These are phyloP conservation scores for Ferdinandea cuprea DNA, from an alignment of 2,888 invertebrate species.

Conservation along the genomic window DNA sequence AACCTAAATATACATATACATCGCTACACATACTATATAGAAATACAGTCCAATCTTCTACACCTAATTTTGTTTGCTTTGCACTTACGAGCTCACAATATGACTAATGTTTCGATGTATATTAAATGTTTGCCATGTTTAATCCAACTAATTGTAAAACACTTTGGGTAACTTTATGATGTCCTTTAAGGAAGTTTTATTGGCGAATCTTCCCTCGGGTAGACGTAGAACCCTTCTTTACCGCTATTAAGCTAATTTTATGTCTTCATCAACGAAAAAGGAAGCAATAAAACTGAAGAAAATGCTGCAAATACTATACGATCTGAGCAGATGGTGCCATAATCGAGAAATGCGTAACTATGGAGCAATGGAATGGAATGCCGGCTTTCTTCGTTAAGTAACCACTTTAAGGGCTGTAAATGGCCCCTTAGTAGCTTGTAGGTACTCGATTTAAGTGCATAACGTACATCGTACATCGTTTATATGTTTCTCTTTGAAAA, in stretches of 20 bases:
- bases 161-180: conserved; percentile 58
- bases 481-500: conserved; percentile 29
- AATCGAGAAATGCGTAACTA: conserved; percentile 59
- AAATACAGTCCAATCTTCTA: conserved; percentile 12
- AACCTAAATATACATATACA: background rate
- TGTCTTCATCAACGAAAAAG: conserved; percentile 67
- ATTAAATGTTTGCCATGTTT: conserved; percentile 42
- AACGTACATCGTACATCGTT: background rate
- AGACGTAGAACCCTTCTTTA: conserved; percentile 51
- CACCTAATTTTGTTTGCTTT: background rate
- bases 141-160: conserved; percentile 63
- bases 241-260: conserved; percentile 70
- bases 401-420: conserved; percentile 31
- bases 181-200: conserved; percentile 51
- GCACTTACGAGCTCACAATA: conserved; percentile 21
- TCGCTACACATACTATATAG: background rate
- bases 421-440: background rate
- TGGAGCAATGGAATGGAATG: conserved; percentile 30
- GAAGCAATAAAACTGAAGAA: conserved; percentile 64
- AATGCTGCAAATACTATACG: conserved; percentile 46
- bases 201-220: conserved; percentile 49
- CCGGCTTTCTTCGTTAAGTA: conserved; percentile 19
- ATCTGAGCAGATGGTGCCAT: conserved; percentile 61
- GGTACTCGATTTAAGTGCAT: conserved; percentile 10
- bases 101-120: conserved; percentile 36